These are phyloP conservation scores for Tyria jacobaeae DNA, from an alignment of 2,888 invertebrate genomes.

Conservation along the genomic window DNA sequence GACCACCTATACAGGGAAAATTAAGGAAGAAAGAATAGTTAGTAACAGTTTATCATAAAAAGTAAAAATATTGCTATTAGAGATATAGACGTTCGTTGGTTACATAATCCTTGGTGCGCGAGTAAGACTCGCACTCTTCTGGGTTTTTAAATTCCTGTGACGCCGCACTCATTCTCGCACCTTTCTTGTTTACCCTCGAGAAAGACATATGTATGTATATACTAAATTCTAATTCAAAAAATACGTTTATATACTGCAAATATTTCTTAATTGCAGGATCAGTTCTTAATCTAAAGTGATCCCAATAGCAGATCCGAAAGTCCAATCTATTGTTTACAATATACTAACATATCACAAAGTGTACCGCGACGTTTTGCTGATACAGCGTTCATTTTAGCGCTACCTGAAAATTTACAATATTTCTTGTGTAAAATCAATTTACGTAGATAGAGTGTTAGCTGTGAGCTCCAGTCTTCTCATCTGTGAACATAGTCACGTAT, in stretches of 20 bases:
- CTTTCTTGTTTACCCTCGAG: no score
- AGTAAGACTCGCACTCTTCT: no score
- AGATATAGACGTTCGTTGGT: no score
- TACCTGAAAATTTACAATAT: conserved; percentile 76
- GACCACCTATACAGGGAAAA: no score
- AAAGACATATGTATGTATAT: no score
- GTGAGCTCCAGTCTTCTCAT: conserved; percentile 63
- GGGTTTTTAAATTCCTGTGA: no score
- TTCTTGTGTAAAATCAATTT: conserved; percentile 79
- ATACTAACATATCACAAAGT: conserved; percentile 49
- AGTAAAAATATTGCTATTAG: no score
- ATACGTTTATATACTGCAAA: not conserved
- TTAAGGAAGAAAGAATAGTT: no score
- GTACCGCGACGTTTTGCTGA: conserved; percentile 59
- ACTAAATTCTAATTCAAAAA: not conserved
- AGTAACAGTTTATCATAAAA: no score
- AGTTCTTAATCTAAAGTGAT: not conserved
- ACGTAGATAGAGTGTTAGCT: conserved; percentile 70
- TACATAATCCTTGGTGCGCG: no score
- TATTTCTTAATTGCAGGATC: not conserved
- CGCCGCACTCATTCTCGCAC: no score
- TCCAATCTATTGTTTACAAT: conserved; percentile 50
- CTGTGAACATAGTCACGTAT: conserved; percentile 78
- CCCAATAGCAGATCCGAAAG: not conserved
- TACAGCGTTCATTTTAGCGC: conserved; percentile 54